These are phyloP conservation scores for Stercorarius parasiticus DNA, from an alignment of 2,113 vertebrate genomes.

Conservation along the genomic window DNA sequence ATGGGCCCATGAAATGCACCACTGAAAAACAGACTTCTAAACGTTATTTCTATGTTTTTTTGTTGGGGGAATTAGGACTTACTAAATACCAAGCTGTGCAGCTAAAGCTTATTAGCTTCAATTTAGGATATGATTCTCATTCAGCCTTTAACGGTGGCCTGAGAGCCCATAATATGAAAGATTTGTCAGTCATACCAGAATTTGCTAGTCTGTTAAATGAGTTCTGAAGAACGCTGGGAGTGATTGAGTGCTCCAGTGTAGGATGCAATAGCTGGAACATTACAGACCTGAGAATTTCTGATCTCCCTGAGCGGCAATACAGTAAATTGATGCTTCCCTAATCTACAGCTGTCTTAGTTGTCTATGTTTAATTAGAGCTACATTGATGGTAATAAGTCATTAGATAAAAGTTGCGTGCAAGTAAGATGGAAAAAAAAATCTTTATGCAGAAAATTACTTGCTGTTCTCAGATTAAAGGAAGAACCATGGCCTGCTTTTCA, in stretches of 20 bases:
- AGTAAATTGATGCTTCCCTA: constrained; percentile 7
- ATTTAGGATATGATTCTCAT: not conserved
- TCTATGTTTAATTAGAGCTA: not conserved
- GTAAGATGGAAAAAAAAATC: not conserved
- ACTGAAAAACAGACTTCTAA: not conserved
- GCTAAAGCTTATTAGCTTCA: not conserved
- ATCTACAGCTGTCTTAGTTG: not conserved
- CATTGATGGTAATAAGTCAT: not conserved
- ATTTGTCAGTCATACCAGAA: not conserved
- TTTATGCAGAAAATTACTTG: not conserved
- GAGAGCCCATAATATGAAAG: not conserved
- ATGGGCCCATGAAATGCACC: not conserved
- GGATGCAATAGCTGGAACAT: not conserved
- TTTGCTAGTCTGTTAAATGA: not conserved
- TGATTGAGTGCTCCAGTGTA: not conserved
- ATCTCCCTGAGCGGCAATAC: not conserved
- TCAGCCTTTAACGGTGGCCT: not conserved
- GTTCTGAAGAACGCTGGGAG: not conserved
- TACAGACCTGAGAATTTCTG: not conserved
- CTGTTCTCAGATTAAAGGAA: not conserved
- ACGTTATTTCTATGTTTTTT: not conserved
- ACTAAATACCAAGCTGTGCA: not conserved
- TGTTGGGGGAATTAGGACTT: not conserved
- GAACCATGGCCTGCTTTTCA: not conserved
- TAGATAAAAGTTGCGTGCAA: not conserved